Base-by-base conservation (phyloP, 1,140 invertebrate genomes). In the Theocolax elegans region DNA sequence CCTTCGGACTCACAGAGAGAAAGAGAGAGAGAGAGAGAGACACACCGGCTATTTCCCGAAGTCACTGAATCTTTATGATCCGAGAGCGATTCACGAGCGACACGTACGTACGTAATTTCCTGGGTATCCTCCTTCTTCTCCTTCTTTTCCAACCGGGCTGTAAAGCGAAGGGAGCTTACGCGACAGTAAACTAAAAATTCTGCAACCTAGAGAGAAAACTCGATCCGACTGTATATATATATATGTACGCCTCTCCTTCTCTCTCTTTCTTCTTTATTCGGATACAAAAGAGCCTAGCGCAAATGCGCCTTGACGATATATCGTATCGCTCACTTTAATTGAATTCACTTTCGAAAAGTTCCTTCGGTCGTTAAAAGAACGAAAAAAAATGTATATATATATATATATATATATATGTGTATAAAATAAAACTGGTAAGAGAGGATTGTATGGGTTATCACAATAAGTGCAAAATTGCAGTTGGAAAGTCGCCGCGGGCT, bases 71-170 rank as follows among this genome's bases (percentile, higher is more conserved):
- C 64, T 66, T 56, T 66, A 66, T 66, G 64, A 56, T 40, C 40
- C 31, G 31, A 17, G 12, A 31, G 23, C 63, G 63, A 66, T 66
- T 66, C 63, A 66, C 63, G 63, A 66, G 49, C 51, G 23, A 66
- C 64, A 56, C 64, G 51, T 66, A 66, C 25, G 51, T 53, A 56
- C 64, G 64, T 66, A 56, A 66, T 66, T 66, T 66, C 64, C 64
- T 56, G 48, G 15, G 25, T 10, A 35, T 4, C 38, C 35, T 38
- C 21, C 21, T 10, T 10, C 31, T 10, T 10, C 10, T 35, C 31
- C 31, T 35, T 10, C 31, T 35, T 35, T 35, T 35, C 10, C 31
- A 35, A 35, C n/a, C 29, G 15, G 35, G 40, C 58, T 60, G 40
- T 60, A 60, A 60, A 46, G 21, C 38, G 19, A 1, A 21, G 35